Percentiles rank a stretch among this genome's conserved stretches.
phyloP scores from a whole-genome alignment of 2,888 invertebrate species.

The Lumbricus terrestris region DNA sequence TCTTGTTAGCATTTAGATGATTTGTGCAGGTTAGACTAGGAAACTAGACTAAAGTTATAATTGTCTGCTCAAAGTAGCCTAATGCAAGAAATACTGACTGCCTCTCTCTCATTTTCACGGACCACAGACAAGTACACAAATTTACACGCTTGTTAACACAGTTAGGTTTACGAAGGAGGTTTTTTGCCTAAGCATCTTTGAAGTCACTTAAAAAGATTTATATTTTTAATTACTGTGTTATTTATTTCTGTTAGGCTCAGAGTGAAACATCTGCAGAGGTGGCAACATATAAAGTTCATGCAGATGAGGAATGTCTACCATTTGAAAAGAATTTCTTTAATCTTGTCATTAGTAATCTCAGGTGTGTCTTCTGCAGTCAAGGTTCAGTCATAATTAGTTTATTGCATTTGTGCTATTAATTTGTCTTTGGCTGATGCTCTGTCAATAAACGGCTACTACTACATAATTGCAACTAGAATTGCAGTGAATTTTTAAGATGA shows the following conservation, averaged over 20 bases:
- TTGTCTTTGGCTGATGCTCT: no score
- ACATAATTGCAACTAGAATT: background rate
- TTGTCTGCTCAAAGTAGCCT: no score
- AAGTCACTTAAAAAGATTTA: background rate
- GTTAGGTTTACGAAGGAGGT: background rate
- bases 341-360: constrained; percentile 77
- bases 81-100: no score
- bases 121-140: background rate
- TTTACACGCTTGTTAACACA: background rate
- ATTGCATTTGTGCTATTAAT: no score
- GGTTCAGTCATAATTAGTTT: background rate
- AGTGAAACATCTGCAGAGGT: constrained; percentile 66
- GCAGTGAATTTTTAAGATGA: background rate
- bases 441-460: no score
- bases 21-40: no score
- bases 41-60: no score
- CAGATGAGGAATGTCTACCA: constrained; percentile 76
- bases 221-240: background rate
- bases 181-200: background rate
- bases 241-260: constrained; percentile 61
- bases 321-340: constrained; percentile 79
- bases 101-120: no score
- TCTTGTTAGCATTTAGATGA: no score
- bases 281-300: constrained; percentile 65
- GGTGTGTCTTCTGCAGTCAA: constrained; percentile 47